A percentile compares a stretch with the other conserved stretches of the same genome.
Evolutionary conservation across 2,113 vertebrate species (phyloP).

Genomic region (Hemiscyllium ocellatum): DNA sequence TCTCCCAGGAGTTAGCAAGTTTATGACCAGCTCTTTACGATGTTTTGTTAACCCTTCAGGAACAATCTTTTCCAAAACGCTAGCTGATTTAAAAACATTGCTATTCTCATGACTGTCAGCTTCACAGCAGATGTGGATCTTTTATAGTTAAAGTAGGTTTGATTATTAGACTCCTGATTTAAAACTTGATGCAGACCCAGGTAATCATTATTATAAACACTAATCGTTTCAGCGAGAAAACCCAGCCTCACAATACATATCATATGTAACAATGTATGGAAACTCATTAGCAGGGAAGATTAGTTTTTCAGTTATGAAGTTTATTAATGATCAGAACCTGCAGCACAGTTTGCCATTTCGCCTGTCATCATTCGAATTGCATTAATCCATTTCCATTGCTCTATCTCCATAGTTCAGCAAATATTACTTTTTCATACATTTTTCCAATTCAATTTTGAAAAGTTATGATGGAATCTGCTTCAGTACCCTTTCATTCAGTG

Average conservation of each 20-base stretch:
- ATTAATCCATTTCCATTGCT: neutral
- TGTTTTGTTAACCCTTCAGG: neutral
- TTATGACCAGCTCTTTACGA: constrained; percentile 1
- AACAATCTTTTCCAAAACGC: neutral
- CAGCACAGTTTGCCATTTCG: neutral
- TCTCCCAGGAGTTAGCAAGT: constrained; percentile 24
- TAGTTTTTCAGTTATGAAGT: neutral
- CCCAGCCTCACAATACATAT: neutral
- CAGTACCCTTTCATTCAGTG: neutral
- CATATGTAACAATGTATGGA: neutral
- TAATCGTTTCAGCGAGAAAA: neutral
- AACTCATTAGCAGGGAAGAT: neutral
- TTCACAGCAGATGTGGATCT: neutral
- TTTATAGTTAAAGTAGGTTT: neutral
- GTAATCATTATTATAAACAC: neutral
- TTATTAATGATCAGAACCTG: neutral
- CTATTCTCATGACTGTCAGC: neutral
- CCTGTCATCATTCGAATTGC: neutral
- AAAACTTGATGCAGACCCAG: neutral
- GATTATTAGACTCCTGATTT: neutral
- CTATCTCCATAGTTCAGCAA: neutral
- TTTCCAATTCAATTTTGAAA: neutral
- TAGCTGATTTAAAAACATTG: neutral
- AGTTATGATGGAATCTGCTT: neutral
- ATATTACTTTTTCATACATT: neutral